Base-by-base conservation (phyloP, 2,113 vertebrate genomes). In the Microcebus griseorufus region DNA sequence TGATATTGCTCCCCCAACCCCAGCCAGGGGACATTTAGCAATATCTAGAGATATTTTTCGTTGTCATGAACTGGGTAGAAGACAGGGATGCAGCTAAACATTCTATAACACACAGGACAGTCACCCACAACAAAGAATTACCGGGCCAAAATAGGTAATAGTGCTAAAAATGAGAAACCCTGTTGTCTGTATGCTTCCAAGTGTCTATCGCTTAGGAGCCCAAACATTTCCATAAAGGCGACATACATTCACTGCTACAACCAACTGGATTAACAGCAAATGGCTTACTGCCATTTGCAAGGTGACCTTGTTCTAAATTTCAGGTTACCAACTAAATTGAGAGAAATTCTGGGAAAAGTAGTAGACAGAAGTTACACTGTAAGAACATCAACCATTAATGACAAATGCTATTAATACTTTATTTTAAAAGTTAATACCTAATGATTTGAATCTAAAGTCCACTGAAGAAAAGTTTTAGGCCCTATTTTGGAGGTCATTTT, bases 391-490 rank as follows among this genome's bases (percentile, higher is more conserved):
- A 53, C 3, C 18, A 92, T 73, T 67, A 79, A 89, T 89, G 78
- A 79, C 42, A 81, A 92, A 58, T 8, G n/a, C 39, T 73, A 55
- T 55, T 20, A 55, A 55, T 55, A 62, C 37, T 80, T 78, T 65
- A 84, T 84, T 89, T 89, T 81, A 87, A 70, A 93, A 87, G 25
- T 78, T 93, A 93, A 55, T 14, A 72, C 39, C 25, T 73, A 81
- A 94, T 73, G 67, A 76, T 37, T 34, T 93, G 75, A 90, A 51
- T 73, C 76, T 83, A 86, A 39, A 27, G 23, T 90, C 42, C 58
- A 58, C 5, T 73, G 17, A 48, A 79, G 84, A 87, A 91, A 92
- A 92, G 18, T 12, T 81, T 39, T 45, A 91, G 72, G 58, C 76
- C 34, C 64, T 55, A 76, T 75, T 95, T 86, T 45, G 27, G 37